Base-by-base conservation (phyloP, 2,113 vertebrate species). In the Leptocoma aspasia region DNA sequence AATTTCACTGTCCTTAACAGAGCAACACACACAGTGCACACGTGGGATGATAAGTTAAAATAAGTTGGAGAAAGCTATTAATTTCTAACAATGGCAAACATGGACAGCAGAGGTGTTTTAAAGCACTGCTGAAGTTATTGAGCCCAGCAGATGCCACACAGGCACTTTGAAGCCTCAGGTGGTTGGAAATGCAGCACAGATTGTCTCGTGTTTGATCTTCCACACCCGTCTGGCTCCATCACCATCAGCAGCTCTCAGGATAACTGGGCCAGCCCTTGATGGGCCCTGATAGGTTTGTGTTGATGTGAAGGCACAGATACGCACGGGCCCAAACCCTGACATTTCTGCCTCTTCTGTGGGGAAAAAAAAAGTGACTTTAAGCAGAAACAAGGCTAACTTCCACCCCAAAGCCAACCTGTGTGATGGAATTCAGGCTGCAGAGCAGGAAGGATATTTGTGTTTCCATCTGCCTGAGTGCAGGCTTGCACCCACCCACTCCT, bases 151-250 rank as follows among this genome's bases (percentile, higher is more conserved):
- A 59, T 52, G 87, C 83, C 93, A 86, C 9, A 10, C 0, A 33
- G 75, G 87, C 90, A 41, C 82, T 90, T 70, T 59, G 37, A 82
- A 90, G 85, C 88, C 71, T 42, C 28, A 61, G 84, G 70, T 92
- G 82, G 82, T 21, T 85, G 56, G 87, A 54, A 86, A 83, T 33
- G 82, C 82, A 20, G 68, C 26, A n/a, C 52, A 59, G 82, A 77
- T 81, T 92, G 93, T 68, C 79, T 82, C 0, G 0, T 9, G 18
- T 75, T 86, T 95, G 82, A 89, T 93, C 92, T 72, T 6, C 70
- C 45, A 80, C 81, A 31, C 90, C 70, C 11, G 3, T 39, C 91
- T 61, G 35, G 13, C 89, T 91, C 90, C 93, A 86, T 80, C 95
- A 72, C 28, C 15, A 21, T 33, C 96, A 95, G 89, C 52, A 52